Conservation (phyloP, 2,797 vertebrate genomes). For the Platalea minor region DNA sequence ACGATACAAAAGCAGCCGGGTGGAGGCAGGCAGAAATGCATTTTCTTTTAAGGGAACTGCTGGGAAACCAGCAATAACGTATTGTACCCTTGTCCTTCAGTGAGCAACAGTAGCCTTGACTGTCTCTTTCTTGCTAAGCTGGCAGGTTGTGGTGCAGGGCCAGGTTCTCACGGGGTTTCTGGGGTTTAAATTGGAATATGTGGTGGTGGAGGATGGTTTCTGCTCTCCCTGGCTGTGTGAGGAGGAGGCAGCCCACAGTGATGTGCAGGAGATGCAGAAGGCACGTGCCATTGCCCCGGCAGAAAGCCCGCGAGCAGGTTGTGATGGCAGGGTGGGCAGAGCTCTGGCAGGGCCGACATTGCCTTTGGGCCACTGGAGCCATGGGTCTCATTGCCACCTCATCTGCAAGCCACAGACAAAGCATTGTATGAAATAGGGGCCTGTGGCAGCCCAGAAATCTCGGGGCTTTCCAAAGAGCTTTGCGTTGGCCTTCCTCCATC, state of each 20-base stretch:
- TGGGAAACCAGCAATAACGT: slow-evolving; percentile 69
- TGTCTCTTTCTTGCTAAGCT: slow-evolving; percentile 33
- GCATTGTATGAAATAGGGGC: background rate
- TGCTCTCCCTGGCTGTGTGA: background rate
- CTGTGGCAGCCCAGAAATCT: background rate
- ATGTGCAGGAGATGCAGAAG: background rate
- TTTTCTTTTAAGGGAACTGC: slow-evolving; percentile 65
- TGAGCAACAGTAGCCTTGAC: slow-evolving; percentile 74
- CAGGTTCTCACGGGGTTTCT: background rate
- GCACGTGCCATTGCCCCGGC: background rate
- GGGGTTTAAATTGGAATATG: background rate
- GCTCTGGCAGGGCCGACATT: background rate
- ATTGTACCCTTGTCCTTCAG: slow-evolving; percentile 70
- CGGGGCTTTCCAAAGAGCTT: background rate
- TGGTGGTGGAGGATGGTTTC: background rate
- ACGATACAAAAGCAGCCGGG: slow-evolving; percentile 33
- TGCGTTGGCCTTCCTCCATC: background rate
- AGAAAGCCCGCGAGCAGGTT: background rate
- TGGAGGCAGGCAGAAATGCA: slow-evolving; percentile 4
- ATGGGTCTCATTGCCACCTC: background rate
- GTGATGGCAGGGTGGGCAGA: background rate
- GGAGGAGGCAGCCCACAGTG: background rate
- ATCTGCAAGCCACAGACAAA: fast-evolving
- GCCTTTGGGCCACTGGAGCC: background rate
- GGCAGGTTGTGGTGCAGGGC: background rate